Conservation (phyloP, 2,113 vertebrate genomes). For the Vulpes ferrilata region DNA sequence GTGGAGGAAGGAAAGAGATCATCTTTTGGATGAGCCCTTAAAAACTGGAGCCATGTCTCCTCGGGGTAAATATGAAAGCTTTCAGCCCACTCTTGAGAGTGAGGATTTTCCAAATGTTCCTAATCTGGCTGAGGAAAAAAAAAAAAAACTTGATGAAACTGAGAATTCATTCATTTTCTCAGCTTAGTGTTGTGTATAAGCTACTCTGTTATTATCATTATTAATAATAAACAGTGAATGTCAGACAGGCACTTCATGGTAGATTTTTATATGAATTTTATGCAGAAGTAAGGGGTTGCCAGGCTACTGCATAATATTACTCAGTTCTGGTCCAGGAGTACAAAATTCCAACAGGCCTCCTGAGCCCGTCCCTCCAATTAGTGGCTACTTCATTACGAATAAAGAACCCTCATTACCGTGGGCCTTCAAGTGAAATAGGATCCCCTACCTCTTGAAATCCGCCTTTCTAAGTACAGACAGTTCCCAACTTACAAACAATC, state of each 20-base stretch:
- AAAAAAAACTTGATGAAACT: conserved; percentile 53
- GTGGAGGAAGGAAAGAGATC: conserved; percentile 72
- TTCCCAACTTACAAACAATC: conserved; percentile 85
- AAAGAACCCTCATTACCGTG: conserved; percentile 85
- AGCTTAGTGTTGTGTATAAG: conserved; percentile 50
- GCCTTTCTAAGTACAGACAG: conserved; percentile 83
- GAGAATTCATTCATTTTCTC: conserved; percentile 73
- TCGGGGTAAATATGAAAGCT: conserved; percentile 67
- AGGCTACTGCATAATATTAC: conserved; percentile 84
- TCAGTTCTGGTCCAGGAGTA: conserved; percentile 80
- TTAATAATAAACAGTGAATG: conserved; percentile 77
- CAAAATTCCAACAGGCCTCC: conserved; percentile 80
- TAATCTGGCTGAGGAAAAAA: conserved; percentile 59
- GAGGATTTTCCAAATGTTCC: conserved; percentile 77
- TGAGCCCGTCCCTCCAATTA: conserved; percentile 82
- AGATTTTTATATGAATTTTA: conserved; percentile 78
- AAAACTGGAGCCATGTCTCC: conserved; percentile 68
- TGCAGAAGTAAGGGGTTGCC: conserved; percentile 79
- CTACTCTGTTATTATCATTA: conserved; percentile 82
- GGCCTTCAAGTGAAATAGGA: conserved; percentile 84
- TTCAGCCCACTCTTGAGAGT: conserved; percentile 45
- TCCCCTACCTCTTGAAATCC: conserved; percentile 84
- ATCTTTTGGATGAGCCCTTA: conserved; percentile 72
- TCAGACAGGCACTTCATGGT: conserved; percentile 72
- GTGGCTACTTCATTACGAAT: conserved; percentile 84